Conservation (phyloP, 2,113 vertebrate species). For the Thymallus thymallus region DNA sequence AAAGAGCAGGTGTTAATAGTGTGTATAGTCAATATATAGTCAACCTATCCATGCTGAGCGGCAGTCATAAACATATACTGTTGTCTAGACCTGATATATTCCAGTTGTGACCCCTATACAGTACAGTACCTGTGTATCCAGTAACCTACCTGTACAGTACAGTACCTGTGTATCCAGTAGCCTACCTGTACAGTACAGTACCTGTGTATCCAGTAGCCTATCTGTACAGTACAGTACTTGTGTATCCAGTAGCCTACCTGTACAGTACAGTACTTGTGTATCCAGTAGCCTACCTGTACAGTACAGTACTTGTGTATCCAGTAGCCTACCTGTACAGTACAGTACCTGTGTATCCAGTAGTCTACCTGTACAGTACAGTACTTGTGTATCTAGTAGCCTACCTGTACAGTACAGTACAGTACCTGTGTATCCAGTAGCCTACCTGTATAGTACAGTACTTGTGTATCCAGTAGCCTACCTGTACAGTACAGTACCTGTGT, state of each 20-base stretch:
- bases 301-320: neutral
- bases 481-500: neutral
- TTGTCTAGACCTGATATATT: no score
- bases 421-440: slow-evolving; percentile 6
- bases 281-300: slow-evolving; percentile 64
- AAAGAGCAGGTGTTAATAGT: no score
- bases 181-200: slow-evolving; percentile 65
- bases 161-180: neutral
- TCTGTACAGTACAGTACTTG: slow-evolving; percentile 49
- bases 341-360: neutral
- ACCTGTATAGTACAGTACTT: slow-evolving; percentile 62
- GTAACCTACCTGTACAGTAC: slow-evolving; percentile 64
- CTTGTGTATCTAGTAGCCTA: slow-evolving; percentile 43
- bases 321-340: slow-evolving; percentile 64
- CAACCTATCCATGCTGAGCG: no score
- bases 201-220: slow-evolving; percentile 43
- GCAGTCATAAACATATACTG: no score
- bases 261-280: neutral
- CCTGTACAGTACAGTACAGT: slow-evolving; percentile 56
- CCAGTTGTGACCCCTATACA: no score
- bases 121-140: neutral
- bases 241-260: slow-evolving; percentile 64
- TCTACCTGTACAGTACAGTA: slow-evolving; percentile 65
- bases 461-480: slow-evolving; percentile 64
- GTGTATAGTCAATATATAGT: no score